These are phyloP conservation scores for Caenorhabditis sulstoni DNA, from an alignment of 2,888 invertebrate genomes.

Conservation along the genomic window DNA sequence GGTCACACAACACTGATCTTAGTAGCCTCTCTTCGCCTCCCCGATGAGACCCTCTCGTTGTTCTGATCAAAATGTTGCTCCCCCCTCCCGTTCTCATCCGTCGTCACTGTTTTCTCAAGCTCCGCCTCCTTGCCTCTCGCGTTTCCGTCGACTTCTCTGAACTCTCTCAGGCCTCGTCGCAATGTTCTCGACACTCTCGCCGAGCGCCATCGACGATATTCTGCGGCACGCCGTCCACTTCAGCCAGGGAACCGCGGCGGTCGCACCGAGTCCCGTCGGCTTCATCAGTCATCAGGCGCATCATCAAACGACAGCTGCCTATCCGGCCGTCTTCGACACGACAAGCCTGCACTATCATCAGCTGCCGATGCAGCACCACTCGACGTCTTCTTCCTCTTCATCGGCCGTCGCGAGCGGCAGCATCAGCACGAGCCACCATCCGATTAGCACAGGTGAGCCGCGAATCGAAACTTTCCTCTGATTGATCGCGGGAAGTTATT, in stretches of 20 bases:
- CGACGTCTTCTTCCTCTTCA: neutral
- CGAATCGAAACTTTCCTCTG: no score
- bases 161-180: conserved; percentile 19
- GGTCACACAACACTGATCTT: conserved; percentile 28
- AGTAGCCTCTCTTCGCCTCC: conserved; percentile 3
- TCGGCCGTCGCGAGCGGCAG: neutral
- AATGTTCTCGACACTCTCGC: conserved; percentile 59
- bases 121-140: neutral
- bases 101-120: neutral
- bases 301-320: neutral
- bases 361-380: conserved; percentile 15
- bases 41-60: neutral
- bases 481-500: no score
- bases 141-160: conserved; percentile 35
- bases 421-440: conserved; percentile 1
- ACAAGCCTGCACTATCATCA: conserved; percentile 7
- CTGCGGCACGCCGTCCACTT: conserved; percentile 58
- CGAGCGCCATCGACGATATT: conserved; percentile 60
- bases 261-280: conserved; percentile 31
- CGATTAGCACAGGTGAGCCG: conserved; percentile 11
- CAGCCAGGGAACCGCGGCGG: conserved; percentile 25
- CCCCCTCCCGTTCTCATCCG: neutral
- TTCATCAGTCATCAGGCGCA: no score
- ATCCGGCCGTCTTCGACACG: conserved; percentile 18
- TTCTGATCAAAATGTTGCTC: conserved; percentile 32